Evolutionary conservation across 2,113 vertebrate species (phyloP), one percentile per base, ranked within the genome.

Genomic region (Ardeotis arabs): DNA sequence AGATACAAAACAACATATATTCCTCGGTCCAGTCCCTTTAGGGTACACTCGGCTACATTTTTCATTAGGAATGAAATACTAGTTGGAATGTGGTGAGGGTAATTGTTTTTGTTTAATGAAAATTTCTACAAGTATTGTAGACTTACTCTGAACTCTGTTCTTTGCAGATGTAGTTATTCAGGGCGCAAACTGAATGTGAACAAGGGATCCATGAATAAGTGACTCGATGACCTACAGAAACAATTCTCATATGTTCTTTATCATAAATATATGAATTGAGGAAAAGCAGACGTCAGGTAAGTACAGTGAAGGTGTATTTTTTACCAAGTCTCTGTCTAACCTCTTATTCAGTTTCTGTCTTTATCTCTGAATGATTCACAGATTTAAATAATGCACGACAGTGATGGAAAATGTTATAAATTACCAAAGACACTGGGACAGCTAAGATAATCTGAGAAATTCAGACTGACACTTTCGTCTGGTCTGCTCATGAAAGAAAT

Each of bases 161-260:
- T 96, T 95, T 93, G 39, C 52, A 90, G 25, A 94, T 91, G 78
- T 82, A 95, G 85, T 86, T 97, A 78, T 92, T 91, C 33, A 82
- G 37, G 41, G 50, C 92, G 60, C 27, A 97, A 95, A 95, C 45
- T 41, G 67, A 95, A 96, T 83, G 12, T 90, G 92, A 97, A 90
- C 58, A 95, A 97, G 67, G 44, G 20, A 76, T 39, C 60, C 77
- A 84, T 88, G 77, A 93, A 92, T 73, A 90, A 89, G 62, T 75
- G 82, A 91, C 84, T 74, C 41, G 45, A 47, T 84, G 59, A 91
- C 52, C 37, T 75, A 82, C 80, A 95, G 81, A 97, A 95, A 89
- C 66, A 95, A 92, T 97, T 96, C 81, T 96, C 70, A 78, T 86
- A 92, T 96, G 89, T 96, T 97, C 91, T 96, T 83, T 84, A 68